These are phyloP conservation scores for Serinus canaria DNA, from an alignment of 2,113 vertebrate genomes.

Conservation along the genomic window DNA sequence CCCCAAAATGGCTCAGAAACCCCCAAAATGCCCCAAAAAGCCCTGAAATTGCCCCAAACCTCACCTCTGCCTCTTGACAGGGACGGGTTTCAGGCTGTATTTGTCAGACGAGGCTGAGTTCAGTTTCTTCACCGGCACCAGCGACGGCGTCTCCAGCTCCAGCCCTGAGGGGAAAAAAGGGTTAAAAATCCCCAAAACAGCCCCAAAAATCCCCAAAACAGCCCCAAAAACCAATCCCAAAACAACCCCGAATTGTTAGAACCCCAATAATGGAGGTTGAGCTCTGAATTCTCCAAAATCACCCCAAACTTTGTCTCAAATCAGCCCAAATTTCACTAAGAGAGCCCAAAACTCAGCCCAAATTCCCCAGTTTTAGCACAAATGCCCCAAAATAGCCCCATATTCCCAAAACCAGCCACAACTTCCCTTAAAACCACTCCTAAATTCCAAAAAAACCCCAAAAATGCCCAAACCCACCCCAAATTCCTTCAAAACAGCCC, in stretches of 20 bases:
- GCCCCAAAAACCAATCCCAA: neutral
- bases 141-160: constrained; percentile 85
- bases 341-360: no score
- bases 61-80: constrained; percentile 88
- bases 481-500: no score
- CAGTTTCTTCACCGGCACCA: constrained; percentile 80
- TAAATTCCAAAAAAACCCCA: no score
- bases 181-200: neutral
- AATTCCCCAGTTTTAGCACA: neutral
- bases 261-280: accelerated
- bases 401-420: no score
- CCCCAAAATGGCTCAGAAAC: neutral
- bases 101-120: constrained; percentile 81
- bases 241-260: accelerated
- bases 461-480: no score
- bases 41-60: accelerated
- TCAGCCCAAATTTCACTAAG: no score
- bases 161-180: constrained; percentile 68
- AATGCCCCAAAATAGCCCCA: no score
- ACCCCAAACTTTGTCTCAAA: neutral
- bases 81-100: constrained; percentile 90
- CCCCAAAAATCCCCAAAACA: neutral
- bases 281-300: accelerated
- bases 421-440: neutral
- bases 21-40: neutral